A percentile compares a stretch with the other conserved stretches of the same genome.
Conservation (phyloP, 2,888 invertebrate genomes). For the Andrena haemorrhoa region DNA sequence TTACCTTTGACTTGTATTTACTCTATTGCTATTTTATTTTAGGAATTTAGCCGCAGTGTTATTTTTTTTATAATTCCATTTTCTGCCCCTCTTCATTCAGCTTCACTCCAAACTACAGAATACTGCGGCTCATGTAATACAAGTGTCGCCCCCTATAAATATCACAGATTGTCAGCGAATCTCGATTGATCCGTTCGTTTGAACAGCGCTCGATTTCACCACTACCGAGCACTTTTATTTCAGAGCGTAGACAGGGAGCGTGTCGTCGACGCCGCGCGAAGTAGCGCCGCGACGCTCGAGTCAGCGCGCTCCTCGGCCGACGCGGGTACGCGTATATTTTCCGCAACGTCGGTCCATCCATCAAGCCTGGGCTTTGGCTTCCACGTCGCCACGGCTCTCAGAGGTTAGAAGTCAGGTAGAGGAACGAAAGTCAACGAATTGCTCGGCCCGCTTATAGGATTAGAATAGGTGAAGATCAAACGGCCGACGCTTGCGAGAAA, state of each 20-base stretch:
- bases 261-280: conserved; percentile 42
- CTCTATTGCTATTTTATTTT: no score
- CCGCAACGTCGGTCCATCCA: conserved; percentile 61
- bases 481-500: conserved; percentile 35
- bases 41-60: no score
- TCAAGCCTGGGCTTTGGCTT: conserved; percentile 54
- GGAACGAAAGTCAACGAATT: conserved; percentile 67
- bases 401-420: conserved; percentile 65
- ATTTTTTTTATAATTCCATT: no score
- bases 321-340: conserved; percentile 56
- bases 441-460: conserved; percentile 46
- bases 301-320: conserved; percentile 33
- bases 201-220: conserved; percentile 19
- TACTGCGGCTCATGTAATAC: no score
- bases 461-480: conserved; percentile 58
- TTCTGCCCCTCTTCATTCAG: no score
- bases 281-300: conserved; percentile 59
- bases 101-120: no score
- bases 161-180: no score
- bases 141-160: not conserved
- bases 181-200: no score
- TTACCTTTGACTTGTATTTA: no score
- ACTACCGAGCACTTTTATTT: conserved; percentile 66
- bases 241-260: conserved; percentile 23
- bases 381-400: conserved; percentile 5